Evolutionary conservation across 2,888 invertebrate species (phyloP).

Genomic region (Anodontia alba): DNA sequence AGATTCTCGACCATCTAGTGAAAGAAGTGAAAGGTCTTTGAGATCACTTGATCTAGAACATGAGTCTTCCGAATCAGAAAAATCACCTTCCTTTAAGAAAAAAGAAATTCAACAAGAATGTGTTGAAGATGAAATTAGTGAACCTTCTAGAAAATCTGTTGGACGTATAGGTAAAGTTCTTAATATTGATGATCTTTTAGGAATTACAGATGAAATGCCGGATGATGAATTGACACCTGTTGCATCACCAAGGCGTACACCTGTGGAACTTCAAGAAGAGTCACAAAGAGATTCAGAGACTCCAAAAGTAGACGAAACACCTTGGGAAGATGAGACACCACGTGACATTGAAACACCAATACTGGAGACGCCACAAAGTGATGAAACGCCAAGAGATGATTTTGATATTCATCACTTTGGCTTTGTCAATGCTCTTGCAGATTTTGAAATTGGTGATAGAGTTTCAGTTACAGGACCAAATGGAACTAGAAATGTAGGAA

Average conservation of each 20-base stretch:
- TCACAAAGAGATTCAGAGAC: conserved; percentile 6
- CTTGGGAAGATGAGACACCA: conserved; percentile 19
- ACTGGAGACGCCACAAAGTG: background rate
- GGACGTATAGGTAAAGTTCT: conserved; percentile 38
- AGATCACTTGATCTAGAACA: conserved; percentile 63
- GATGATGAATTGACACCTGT: conserved; percentile 70
- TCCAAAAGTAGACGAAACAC: conserved; percentile 13
- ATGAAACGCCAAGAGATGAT: conserved; percentile 36
- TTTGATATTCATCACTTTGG: conserved; percentile 28
- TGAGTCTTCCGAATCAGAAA: conserved; percentile 62
- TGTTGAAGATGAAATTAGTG: conserved; percentile 63
- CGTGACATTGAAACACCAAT: background rate
- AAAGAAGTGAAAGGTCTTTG: conserved; percentile 52
- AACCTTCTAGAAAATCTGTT: conserved; percentile 34
- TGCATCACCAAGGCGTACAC: conserved; percentile 68
- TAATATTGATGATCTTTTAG: conserved; percentile 65
- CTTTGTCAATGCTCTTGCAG: conserved; percentile 68
- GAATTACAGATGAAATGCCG: conserved; percentile 50
- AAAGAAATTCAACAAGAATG: conserved; percentile 18
- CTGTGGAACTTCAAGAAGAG: conserved; percentile 13
- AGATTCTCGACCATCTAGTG: conserved; percentile 74
- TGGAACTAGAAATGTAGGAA: conserved; percentile 61
- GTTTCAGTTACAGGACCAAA: conserved; percentile 73
- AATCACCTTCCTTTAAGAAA: conserved; percentile 32
- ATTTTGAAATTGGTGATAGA: conserved; percentile 74